Conservation (phyloP, 2,113 vertebrate species). For the Sialia sialis region DNA sequence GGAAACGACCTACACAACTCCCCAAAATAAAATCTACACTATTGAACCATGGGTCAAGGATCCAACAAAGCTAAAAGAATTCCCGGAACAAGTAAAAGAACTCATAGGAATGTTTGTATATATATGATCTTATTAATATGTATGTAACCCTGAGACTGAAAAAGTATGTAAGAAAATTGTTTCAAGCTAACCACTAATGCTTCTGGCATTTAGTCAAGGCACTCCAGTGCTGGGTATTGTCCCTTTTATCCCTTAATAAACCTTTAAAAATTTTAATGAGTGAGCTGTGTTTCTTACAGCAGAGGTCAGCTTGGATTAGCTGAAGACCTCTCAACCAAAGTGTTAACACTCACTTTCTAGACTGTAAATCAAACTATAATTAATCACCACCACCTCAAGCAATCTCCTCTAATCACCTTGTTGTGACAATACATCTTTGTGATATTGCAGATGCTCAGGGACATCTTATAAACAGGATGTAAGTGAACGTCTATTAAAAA, state of each 20-base stretch:
- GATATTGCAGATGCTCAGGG: not conserved
- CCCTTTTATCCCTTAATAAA: not conserved
- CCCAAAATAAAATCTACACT: not conserved
- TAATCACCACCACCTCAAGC: not conserved
- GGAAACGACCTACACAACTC: not conserved
- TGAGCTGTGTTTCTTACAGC: not conserved
- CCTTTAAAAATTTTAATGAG: not conserved
- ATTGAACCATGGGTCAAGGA: not conserved
- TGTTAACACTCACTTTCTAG: not conserved
- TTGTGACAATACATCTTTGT: not conserved
- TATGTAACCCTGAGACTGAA: not conserved
- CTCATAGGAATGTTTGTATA: not conserved
- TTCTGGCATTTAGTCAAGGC: not conserved
- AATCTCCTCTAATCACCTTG: not conserved
- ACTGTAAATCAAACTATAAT: not conserved
- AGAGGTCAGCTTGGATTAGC: not conserved
- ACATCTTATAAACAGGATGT: slow-evolving; percentile 31
- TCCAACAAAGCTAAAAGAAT: not conserved
- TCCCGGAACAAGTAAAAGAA: not conserved
- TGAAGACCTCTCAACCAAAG: not conserved
- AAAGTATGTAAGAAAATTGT: not conserved
- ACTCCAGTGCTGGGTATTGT: not conserved
- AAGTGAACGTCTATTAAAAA: not conserved
- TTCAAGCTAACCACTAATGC: not conserved
- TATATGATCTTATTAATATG: not conserved